A percentile compares a stretch with the other conserved stretches of the same genome.
Evolutionary conservation across 2,888 invertebrate species (phyloP).

Genomic region (Erannis defoliaria): DNA sequence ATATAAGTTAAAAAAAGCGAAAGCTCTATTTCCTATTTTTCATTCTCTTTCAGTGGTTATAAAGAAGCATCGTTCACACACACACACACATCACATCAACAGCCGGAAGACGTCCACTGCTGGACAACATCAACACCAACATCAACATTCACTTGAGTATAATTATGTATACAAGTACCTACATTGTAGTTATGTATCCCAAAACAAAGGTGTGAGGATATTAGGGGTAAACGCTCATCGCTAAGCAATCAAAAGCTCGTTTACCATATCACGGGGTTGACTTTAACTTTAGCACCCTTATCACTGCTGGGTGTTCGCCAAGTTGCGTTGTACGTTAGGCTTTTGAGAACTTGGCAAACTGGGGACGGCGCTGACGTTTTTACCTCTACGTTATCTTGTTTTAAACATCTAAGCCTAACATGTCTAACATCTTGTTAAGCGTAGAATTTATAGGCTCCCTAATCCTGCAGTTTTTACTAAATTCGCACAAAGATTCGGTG

Average conservation of each 20-base stretch:
- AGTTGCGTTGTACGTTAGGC: slow-evolving; percentile 31
- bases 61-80: too few species aligned
- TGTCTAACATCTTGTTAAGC: too few species aligned
- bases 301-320: slow-evolving; percentile 61
- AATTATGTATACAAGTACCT: not conserved
- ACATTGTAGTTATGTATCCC: not conserved
- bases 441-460: too few species aligned
- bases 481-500: too few species aligned
- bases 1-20: too few species aligned
- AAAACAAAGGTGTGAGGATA: slow-evolving; percentile 25
- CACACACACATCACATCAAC: too few species aligned
- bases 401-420: not conserved
- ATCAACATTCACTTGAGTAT: too few species aligned
- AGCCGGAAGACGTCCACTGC: too few species aligned
- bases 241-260: slow-evolving; percentile 60
- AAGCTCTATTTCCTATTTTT: too few species aligned
- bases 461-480: too few species aligned
- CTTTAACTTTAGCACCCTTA: slow-evolving; percentile 46
- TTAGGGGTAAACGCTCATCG: slow-evolving; percentile 14
- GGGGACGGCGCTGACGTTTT: slow-evolving; percentile 9
- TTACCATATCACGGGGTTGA: slow-evolving; percentile 45
- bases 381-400: slow-evolving; percentile 11
- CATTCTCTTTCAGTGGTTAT: too few species aligned
- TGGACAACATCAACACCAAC: too few species aligned
- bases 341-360: slow-evolving; percentile 16